Percentiles rank a stretch among this genome's conserved stretches.
phyloP scores from a whole-genome alignment of 2,797 vertebrate species.

The Oryzias sinensis region DNA sequence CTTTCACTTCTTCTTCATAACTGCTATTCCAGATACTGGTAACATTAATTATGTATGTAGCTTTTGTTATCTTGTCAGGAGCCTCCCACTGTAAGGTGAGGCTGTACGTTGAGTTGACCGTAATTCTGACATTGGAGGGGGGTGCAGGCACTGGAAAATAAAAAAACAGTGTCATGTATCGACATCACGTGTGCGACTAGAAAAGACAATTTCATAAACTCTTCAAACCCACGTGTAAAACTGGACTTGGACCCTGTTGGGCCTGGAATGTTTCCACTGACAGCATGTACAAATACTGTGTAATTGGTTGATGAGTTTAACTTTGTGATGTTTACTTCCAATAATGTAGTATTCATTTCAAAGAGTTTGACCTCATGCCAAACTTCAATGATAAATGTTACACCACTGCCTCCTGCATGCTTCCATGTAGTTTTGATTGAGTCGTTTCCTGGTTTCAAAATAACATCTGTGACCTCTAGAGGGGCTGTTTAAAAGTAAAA shows the following conservation, averaged over 20 bases:
- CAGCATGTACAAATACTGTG: constrained; percentile 25
- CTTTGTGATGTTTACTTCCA: rapidly evolving
- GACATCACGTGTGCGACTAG: too few relatives aligned
- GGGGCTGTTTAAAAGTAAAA: too few relatives aligned
- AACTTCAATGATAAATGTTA: too few relatives aligned
- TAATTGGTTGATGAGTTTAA: constrained; percentile 39
- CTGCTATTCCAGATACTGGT: not conserved
- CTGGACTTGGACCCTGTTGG: rapidly evolving
- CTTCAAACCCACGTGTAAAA: constrained; percentile 63
- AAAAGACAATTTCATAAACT: too few relatives aligned
- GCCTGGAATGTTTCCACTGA: rapidly evolving
- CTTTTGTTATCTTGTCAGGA: rapidly evolving
- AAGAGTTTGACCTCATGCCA: too few relatives aligned
- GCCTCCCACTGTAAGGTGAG: constrained; percentile 19
- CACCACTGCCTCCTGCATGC: too few relatives aligned
- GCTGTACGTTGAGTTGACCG: rapidly evolving
- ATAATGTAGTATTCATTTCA: rapidly evolving
- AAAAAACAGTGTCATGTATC: not conserved
- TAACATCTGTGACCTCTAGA: too few relatives aligned
- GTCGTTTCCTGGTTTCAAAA: too few relatives aligned
- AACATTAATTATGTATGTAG: rapidly evolving
- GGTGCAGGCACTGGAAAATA: constrained; percentile 28
- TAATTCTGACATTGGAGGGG: rapidly evolving
- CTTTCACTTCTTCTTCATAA: rapidly evolving
- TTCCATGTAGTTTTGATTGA: too few relatives aligned